Evolutionary conservation across 1,140 invertebrate genomes (phyloP), one percentile per base, ranked within the genome.

Genomic region (Microvelia longipes): DNA sequence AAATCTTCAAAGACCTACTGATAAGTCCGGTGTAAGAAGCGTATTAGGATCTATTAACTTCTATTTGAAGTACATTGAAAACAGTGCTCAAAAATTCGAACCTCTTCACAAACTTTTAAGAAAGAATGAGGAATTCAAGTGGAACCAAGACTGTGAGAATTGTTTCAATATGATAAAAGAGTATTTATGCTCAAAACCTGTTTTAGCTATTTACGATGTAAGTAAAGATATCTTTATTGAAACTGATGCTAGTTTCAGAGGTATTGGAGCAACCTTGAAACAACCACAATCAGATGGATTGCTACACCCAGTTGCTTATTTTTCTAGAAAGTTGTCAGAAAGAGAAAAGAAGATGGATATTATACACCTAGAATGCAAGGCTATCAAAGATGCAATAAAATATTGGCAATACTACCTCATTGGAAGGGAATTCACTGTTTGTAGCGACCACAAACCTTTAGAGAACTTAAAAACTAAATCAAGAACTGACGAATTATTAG

Each of bases 161-260:
- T 69, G 75, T 19, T 79, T 80, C 71, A 73, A 77, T 50, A 24
- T 71, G 50, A 77, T 79, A 66, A 80, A n/a, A 75, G 27, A 76
- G 65, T 1, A 74, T 61, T 69, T 79, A 65, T 79, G 78, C 66
- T 77, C 75, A 30, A 67, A 76, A 73, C 77, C 77, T 61, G 69
- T 78, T 63, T 73, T 79, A 66, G 71, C 64, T 67, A 79, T 79
- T 11, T 78, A 75, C 77, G 62, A 64, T 64, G 15, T 64, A 14
- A 64, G 2, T 64, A 64, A 64, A 64, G 62, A 64, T 64, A 25
- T 64, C 2, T 27, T 74, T 1, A 77, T 79, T 15, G 76, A 77
- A 29, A 79, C 78, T 69, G 78, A 79, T 73, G 77, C 79, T 2
- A 73, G 62, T 66, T 73, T 71, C 75, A 76, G 24, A 64, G 62